A percentile compares a stretch with the other conserved stretches of the same genome.
Evolutionary conservation across 1,140 invertebrate species (phyloP).

Genomic region (Pseudomyrmex sp.): DNA sequence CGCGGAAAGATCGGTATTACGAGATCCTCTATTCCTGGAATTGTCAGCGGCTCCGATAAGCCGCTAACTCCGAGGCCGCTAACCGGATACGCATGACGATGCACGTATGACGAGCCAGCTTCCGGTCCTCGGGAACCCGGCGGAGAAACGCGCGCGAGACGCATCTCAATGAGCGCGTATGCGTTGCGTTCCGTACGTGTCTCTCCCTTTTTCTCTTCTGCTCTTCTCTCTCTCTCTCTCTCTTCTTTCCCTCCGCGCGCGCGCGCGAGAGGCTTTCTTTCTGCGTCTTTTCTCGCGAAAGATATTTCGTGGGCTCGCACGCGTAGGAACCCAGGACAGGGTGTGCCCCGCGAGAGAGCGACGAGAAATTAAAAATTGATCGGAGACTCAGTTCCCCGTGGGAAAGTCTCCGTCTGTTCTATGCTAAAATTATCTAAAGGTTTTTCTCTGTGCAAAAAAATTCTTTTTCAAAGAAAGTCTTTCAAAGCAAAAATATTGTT

Average conservation of each 20-base stretch:
- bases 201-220: constrained; percentile 65
- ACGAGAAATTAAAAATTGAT: constrained; percentile 9
- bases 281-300: background rate
- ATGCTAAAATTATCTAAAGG: too few relatives aligned
- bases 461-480: background rate
- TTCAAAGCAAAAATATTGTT: background rate
- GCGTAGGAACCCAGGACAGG: background rate
- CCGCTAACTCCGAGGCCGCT: constrained; percentile 63
- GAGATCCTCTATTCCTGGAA: constrained; percentile 59
- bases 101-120: constrained; percentile 80
- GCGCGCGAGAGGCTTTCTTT: background rate
- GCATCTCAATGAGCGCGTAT: constrained; percentile 82
- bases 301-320: background rate
- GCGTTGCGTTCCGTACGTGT: background rate
- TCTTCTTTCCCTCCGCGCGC: constrained; percentile 1
- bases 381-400: background rate
- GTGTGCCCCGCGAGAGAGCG: background rate
- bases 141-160: constrained; percentile 79
- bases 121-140: constrained; percentile 71
- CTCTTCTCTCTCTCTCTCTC: constrained; percentile 61
- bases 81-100: constrained; percentile 82
- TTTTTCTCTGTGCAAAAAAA: background rate
- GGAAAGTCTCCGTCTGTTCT: background rate
- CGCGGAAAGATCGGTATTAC: background rate
- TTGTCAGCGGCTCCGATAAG: constrained; percentile 66